Conservation (phyloP, 2,888 invertebrate genomes). For the Drosophila kuntzei region DNA sequence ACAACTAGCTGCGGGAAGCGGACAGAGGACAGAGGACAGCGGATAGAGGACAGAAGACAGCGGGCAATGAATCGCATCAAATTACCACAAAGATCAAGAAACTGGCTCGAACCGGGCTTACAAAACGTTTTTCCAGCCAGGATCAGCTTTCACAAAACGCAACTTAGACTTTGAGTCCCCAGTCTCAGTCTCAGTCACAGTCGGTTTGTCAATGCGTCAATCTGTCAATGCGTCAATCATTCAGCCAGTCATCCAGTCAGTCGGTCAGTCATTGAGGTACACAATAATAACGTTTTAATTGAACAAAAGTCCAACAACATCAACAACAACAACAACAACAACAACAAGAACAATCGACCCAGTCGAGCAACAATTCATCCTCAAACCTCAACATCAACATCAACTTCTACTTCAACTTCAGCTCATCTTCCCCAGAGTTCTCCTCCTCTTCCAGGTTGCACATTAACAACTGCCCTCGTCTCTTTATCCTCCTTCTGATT, state of each 20-base stretch:
- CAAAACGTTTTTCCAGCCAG: conserved; percentile 72
- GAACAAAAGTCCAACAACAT: conserved; percentile 67
- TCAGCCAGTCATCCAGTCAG: conserved; percentile 49
- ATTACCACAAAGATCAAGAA: conserved; percentile 64
- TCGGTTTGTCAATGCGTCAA: conserved; percentile 39
- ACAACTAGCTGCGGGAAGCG: conserved; percentile 23
- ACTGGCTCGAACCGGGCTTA: conserved; percentile 50
- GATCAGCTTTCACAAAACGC: conserved; percentile 78
- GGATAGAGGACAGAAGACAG: conserved; percentile 15
- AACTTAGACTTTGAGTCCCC: conserved; percentile 79
- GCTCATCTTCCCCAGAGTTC: conserved; percentile 6
- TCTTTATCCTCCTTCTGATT: conserved; percentile 48
- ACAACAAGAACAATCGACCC: conserved; percentile 37
- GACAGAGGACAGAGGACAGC: conserved; percentile 17
- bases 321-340: conserved; percentile 16
- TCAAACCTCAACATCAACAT: conserved; percentile 16
- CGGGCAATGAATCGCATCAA: conserved; percentile 57
- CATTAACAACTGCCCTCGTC: conserved; percentile 45
- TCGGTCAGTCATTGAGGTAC: conserved; percentile 52
- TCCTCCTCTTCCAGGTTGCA: conserved; percentile 3
- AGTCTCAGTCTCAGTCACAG: conserved; percentile 62
- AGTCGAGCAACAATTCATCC: conserved; percentile 69
- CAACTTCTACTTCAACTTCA: conserved; percentile 16
- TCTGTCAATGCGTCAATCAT: conserved; percentile 40
- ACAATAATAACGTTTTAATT: conserved; percentile 82